These are phyloP conservation scores for Habropoda laboriosa DNA, from an alignment of 1,140 invertebrate genomes.

Conservation along the genomic window DNA sequence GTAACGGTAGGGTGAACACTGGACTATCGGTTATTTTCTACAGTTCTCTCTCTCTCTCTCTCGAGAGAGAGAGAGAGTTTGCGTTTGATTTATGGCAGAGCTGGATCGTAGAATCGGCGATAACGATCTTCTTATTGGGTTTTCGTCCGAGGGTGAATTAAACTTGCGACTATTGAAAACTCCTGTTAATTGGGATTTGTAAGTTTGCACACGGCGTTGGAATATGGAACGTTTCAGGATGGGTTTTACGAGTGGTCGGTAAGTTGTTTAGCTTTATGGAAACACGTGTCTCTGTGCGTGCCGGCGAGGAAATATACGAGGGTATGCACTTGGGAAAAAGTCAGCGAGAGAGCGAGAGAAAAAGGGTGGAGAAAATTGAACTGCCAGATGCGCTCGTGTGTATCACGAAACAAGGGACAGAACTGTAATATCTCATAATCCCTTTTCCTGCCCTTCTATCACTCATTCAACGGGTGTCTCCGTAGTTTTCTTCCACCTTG, in stretches of 20 bases:
- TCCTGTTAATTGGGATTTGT: not conserved
- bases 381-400: not conserved
- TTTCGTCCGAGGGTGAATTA: not conserved
- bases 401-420: not conserved
- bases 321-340: not conserved
- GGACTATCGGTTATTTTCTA: slow-evolving; percentile 41
- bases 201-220: too few species aligned
- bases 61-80: too few species aligned
- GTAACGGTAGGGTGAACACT: not conserved
- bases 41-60: too few species aligned
- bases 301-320: not conserved
- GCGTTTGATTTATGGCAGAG: slow-evolving; percentile 39
- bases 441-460: not conserved
- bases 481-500: not conserved
- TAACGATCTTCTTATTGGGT: not conserved
- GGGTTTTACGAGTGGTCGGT: not conserved
- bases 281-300: not conserved
- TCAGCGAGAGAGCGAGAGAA: not conserved
- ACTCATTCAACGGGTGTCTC: not conserved
- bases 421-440: not conserved
- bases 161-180: not conserved
- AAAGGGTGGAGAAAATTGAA: slow-evolving; percentile 24
- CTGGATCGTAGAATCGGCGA: not conserved
- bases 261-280: not conserved
- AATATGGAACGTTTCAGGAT: too few species aligned